These are phyloP conservation scores for Lottia scabra DNA, from an alignment of 2,888 invertebrate genomes.

Conservation along the genomic window DNA sequence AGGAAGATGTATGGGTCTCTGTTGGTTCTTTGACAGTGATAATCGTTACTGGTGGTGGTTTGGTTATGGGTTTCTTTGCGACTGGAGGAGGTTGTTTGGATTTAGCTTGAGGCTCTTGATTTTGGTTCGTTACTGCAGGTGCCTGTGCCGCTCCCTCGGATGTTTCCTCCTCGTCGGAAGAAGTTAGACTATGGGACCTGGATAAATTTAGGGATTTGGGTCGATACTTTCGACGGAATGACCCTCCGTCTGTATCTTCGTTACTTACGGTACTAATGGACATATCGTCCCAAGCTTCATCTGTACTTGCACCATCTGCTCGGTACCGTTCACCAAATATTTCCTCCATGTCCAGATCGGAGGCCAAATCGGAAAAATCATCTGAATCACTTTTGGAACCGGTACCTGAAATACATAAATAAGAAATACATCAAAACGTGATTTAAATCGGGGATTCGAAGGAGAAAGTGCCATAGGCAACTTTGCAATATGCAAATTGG, in stretches of 20 bases:
- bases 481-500: too few relatives aligned
- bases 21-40: conserved; percentile 15
- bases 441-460: too few relatives aligned
- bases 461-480: too few relatives aligned
- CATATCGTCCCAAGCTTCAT: conserved; percentile 55
- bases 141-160: background rate
- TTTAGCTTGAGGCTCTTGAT: conserved; percentile 8
- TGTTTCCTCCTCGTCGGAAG: conserved; percentile 48
- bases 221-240: conserved; percentile 50
- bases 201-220: conserved; percentile 60
- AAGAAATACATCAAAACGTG: too few relatives aligned
- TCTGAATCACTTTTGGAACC: conserved; percentile 60
- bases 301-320: conserved; percentile 54
- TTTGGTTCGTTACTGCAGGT: conserved; percentile 2
- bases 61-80: background rate
- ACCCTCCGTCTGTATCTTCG: conserved; percentile 39
- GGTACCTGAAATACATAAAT: conserved; percentile 28
- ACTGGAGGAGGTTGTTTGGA: conserved; percentile 5
- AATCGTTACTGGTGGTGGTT: conserved; percentile 8
- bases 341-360: conserved; percentile 60
- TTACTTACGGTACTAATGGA: conserved; percentile 49
- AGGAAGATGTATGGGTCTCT: conserved; percentile 1
- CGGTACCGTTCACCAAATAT: conserved; percentile 49
- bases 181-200: conserved; percentile 59
- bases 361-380: conserved; percentile 54